These are phyloP conservation scores for Emys orbicularis DNA, from an alignment of 2,797 vertebrate genomes.

Conservation along the genomic window DNA sequence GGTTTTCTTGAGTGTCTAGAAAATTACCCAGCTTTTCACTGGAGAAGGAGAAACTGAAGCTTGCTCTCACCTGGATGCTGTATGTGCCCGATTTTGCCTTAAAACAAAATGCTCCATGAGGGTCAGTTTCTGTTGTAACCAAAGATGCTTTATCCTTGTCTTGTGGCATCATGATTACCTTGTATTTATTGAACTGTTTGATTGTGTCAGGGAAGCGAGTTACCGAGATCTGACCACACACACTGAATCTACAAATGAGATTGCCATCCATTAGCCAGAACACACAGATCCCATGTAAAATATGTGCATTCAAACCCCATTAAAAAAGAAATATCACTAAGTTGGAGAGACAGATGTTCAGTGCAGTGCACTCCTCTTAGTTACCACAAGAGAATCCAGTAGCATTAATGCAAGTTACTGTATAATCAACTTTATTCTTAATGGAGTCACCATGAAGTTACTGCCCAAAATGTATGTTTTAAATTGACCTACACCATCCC, in stretches of 20 bases:
- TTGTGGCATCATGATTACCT: conserved; percentile 87
- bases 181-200: conserved; percentile 94
- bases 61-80: conserved; percentile 86
- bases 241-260: conserved; percentile 89
- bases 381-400: not conserved
- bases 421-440: not conserved
- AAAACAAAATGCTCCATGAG: conserved; percentile 94
- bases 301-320: not conserved
- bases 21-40: not conserved
- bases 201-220: conserved; percentile 91
- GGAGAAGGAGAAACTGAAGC: not conserved
- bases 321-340: not conserved
- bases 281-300: fast-evolving
- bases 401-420: not conserved
- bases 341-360: not conserved
- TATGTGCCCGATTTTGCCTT: conserved; percentile 93
- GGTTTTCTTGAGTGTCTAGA: not conserved
- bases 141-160: conserved; percentile 86
- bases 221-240: conserved; percentile 92
- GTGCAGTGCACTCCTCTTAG: not conserved
- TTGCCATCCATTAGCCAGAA: not conserved
- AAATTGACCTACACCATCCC: not conserved
- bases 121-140: conserved; percentile 88
- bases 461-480: not conserved
- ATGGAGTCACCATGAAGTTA: not conserved